Percentiles rank a stretch among this genome's conserved stretches.
Evolutionary conservation across 2,888 invertebrate species (phyloP).

Genomic region (Herminia tarsipennalis): DNA sequence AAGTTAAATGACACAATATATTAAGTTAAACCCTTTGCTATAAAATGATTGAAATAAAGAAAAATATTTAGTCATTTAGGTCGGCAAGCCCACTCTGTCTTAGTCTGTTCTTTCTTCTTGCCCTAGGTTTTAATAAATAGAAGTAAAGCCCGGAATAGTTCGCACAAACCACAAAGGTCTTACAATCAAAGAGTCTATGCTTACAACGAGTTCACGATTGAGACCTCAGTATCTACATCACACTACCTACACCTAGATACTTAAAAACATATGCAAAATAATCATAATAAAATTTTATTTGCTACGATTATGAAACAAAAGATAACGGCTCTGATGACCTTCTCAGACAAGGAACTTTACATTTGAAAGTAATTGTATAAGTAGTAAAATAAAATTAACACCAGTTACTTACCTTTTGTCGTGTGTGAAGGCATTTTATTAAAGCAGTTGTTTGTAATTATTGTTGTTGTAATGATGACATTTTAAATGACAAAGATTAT

Average conservation of each 20-base stretch:
- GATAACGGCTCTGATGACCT: constrained; percentile 6
- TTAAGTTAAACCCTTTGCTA: no score
- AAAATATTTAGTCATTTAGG: no score
- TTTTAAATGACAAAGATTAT: constrained; percentile 23
- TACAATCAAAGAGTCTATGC: no score
- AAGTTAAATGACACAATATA: no score
- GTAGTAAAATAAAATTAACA: constrained; percentile 15
- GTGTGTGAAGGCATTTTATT: constrained; percentile 5
- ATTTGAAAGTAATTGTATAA: constrained; percentile 29
- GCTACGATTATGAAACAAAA: neutral
- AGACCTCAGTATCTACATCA: neutral
- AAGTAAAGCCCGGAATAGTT: no score
- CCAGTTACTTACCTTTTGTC: constrained; percentile 1
- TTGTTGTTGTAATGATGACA: constrained; percentile 13
- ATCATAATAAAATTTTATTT: neutral
- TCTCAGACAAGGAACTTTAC: constrained; percentile 24
- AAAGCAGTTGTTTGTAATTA: constrained; percentile 10
- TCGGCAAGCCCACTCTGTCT: no score
- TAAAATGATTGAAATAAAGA: no score
- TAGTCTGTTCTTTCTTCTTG: no score
- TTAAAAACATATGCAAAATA: neutral
- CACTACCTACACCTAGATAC: neutral
- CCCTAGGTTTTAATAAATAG: no score
- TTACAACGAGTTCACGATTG: no score
- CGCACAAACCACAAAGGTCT: no score